A percentile compares a stretch with the other conserved stretches of the same genome.
phyloP scores from a whole-genome alignment of 2,888 invertebrate genomes.

The Mylabris sibirica region DNA sequence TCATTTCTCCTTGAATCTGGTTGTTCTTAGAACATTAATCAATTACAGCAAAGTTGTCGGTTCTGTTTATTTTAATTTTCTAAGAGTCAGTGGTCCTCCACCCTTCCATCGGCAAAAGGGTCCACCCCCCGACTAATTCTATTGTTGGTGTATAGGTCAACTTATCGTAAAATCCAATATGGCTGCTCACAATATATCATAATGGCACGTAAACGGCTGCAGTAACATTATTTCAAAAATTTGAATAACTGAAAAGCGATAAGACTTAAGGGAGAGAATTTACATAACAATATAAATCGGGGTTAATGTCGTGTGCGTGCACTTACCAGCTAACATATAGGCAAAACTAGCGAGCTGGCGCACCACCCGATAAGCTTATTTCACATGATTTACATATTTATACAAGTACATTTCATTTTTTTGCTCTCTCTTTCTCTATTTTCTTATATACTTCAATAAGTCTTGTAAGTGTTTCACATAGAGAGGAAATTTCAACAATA shows the following conservation, averaged over 20 bases:
- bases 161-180: conserved; percentile 59
- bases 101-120: background rate
- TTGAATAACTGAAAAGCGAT: conserved; percentile 59
- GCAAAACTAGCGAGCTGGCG: conserved; percentile 52
- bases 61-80: background rate
- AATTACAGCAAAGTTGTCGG: too few relatives aligned
- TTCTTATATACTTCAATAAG: background rate
- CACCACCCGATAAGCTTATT: conserved; percentile 58
- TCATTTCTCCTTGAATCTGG: too few relatives aligned
- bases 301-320: conserved; percentile 63
- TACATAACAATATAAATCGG: conserved; percentile 64
- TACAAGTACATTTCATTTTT: background rate
- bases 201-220: conserved; percentile 57
- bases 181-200: conserved; percentile 60
- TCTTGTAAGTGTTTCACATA: background rate
- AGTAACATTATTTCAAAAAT: conserved; percentile 61
- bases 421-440: too few relatives aligned
- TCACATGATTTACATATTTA: conserved; percentile 54
- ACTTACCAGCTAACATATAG: conserved; percentile 55
- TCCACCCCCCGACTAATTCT: background rate
- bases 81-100: conserved; percentile 33
- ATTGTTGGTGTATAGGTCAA: conserved; percentile 37
- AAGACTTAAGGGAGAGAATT: conserved; percentile 53
- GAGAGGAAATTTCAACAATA: background rate
- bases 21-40: too few relatives aligned